These are phyloP conservation scores for Myotis lucifugus DNA, from an alignment of 2,113 vertebrate species.

Conservation along the genomic window DNA sequence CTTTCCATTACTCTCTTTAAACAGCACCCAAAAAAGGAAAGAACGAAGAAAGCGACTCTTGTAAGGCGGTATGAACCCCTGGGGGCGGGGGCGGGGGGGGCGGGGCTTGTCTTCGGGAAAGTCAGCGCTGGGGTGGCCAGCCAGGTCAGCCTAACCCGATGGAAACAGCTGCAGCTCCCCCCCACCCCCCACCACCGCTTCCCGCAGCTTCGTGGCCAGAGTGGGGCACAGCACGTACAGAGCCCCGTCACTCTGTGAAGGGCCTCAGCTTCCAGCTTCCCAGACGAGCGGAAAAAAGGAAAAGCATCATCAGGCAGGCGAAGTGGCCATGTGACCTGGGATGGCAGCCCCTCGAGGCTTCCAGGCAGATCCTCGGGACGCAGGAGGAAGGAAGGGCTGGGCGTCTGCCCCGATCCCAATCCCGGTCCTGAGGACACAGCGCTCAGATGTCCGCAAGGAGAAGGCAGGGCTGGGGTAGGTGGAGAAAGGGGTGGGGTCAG, in stretches of 20 bases:
- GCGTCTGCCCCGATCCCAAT: background rate
- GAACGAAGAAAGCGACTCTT: background rate
- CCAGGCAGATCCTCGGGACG: background rate
- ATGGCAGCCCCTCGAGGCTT: background rate
- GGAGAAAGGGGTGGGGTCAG: background rate
- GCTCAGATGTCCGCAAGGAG: background rate
- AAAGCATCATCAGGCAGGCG: no score
- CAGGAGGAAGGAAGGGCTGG: background rate
- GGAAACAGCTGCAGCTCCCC: background rate
- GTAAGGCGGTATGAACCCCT: background rate
- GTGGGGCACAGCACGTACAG: background rate
- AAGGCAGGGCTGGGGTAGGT: background rate
- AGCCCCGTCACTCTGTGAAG: background rate
- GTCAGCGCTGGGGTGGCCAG: background rate
- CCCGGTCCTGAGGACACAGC: background rate
- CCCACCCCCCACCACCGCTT: fast-evolving
- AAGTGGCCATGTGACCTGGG: background rate
- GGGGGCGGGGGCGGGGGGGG: background rate
- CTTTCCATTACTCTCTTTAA: constrained; percentile 74
- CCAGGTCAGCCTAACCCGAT: background rate
- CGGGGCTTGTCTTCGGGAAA: fast-evolving
- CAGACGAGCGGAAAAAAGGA: fast-evolving
- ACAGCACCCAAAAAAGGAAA: constrained; percentile 8
- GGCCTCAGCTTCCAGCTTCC: background rate
- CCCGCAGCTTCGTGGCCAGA: fast-evolving